Evolutionary conservation across 2,888 invertebrate genomes (phyloP), one percentile per base, ranked within the genome.

Genomic region (Nipponacmea schrenckii): DNA sequence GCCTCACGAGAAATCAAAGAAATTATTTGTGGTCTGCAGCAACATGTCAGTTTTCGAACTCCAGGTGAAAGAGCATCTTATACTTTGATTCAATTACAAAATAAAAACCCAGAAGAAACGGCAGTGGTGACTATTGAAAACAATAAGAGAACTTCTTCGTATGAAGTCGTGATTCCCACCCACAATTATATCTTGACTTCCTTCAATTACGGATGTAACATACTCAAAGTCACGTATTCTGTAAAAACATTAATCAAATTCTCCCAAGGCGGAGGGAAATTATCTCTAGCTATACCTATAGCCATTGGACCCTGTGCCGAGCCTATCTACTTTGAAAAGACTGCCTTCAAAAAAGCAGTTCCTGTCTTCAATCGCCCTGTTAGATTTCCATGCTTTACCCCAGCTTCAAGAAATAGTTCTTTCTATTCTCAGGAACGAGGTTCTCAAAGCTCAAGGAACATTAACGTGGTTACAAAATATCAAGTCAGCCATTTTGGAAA

Each of bases 311-410:
- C 84, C 0, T 77, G 78, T 31, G 74, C 79, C 0, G 79, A 82
- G n/a, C 81, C 81, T 0, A 75, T 79, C 24, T 64, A 74, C 64
- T 68, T 77, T 0, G 79, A 77, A 8, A 77, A 79, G 56, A 73
- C 72, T 7, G 68, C 70, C 0, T 74, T 74, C 14, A 65, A 71
- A 26, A 82, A 79, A 64, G 73, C 77, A 14, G 80, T 84, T 31
- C 85, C 85, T 0, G 66, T 84, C 14, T 85, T 85, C 73, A 83
- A 82, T 70, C 65, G 82, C 64, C 83, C 85, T 14, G 77, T 79
- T 17, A 74, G 84, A n/a, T 84, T 84, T 70, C 85, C 86, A 0
- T 74, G 81, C 65, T 85, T 86, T 73, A 79, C 83, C 0, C 73
- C 72, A 4, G 65, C 74, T 17, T 66, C 67, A 4, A 56, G 65